Evolutionary conservation across 1,140 invertebrate genomes (phyloP), one percentile per base, ranked within the genome.

Genomic region (Berghia stephanieae): DNA sequence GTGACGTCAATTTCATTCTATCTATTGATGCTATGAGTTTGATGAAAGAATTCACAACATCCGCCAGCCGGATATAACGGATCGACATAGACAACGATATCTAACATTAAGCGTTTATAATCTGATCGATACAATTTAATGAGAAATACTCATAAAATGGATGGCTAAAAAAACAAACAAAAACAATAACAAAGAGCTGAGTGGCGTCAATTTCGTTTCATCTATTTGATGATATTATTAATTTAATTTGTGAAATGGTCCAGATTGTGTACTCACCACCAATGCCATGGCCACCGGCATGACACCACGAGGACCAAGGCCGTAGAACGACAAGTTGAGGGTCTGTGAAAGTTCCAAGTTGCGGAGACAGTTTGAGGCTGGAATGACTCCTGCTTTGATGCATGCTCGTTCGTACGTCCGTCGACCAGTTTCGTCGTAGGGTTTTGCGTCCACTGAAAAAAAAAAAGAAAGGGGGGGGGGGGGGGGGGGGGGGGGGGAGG

Each of bases 251-350:
- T 13, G 13, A 13, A 49, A 31, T 63, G 46, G 3, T n/a, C n/a
- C n/a, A n/a, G n/a, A n/a, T n/a, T n/a, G n/a, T 40, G 27, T 55
- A 81, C 83, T 83, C 72, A 87, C 86, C 63, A 85, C 82, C 3
- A 87, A 77, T 10, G 86, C 83, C 68, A 87, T 83, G 31, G 84
- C 80, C 3, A 86, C 77, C 8, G 86, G 84, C 80, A 85, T 86
- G 3, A 84, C 79, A n/a, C 84, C 82, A 31, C 79, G 81, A 21
- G 82, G 76, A 24, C 84, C 85, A 8, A 86, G 76, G 3, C 85
- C 85, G 66, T 87, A 87, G 68, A 84, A 79, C 40, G 80, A 78
- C 10, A 86, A 73, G 66, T 87, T 83, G 13, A 87, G 81, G 13
- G 57, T 66, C 36, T 77, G 78, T 0, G 81, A 81, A 24, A 78